A percentile compares a stretch with the other conserved stretches of the same genome.
Evolutionary conservation across 2,888 invertebrate species (phyloP).

Genomic region (Andricus quercusramuli): DNA sequence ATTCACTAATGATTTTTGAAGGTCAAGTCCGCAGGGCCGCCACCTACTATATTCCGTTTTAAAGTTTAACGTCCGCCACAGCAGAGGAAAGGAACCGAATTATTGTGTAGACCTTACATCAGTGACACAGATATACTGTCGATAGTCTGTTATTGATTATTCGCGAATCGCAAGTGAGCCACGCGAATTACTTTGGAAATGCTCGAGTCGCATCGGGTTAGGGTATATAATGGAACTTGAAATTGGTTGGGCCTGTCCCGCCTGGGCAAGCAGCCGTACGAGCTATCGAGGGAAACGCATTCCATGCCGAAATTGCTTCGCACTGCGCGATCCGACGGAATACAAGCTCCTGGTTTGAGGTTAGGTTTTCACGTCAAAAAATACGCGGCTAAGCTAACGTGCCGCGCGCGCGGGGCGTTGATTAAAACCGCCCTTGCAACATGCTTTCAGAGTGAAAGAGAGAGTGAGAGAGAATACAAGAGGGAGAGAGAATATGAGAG

Average conservation of each 20-base stretch:
- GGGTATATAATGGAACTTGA: constrained; percentile 78
- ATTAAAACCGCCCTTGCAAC: constrained; percentile 75
- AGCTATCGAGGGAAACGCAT: constrained; percentile 77
- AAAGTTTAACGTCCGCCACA: too few species aligned
- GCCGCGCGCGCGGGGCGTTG: constrained; percentile 71
- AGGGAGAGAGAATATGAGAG: constrained; percentile 30
- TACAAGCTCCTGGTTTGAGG: constrained; percentile 67
- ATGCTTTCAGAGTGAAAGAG: constrained; percentile 45
- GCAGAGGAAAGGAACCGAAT: too few species aligned
- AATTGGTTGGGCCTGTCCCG: constrained; percentile 78
- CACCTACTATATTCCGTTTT: too few species aligned
- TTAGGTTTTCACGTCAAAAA: constrained; percentile 73
- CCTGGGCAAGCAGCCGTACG: constrained; percentile 71
- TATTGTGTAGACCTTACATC: too few species aligned
- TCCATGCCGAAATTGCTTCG: constrained; percentile 78
- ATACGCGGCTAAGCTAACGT: constrained; percentile 61
- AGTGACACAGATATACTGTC: too few species aligned
- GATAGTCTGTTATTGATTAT: constrained; percentile 50
- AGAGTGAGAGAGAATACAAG: constrained; percentile 49
- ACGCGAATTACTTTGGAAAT: constrained; percentile 68
- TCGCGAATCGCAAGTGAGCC: constrained; percentile 50
- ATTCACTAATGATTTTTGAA: too few species aligned
- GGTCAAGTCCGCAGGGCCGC: too few species aligned
- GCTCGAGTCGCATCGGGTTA: constrained; percentile 68
- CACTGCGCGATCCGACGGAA: constrained; percentile 68